Evolutionary conservation across 2,888 invertebrate genomes (phyloP).

Genomic region (Scaptodrosophila latifasciaeformis): DNA sequence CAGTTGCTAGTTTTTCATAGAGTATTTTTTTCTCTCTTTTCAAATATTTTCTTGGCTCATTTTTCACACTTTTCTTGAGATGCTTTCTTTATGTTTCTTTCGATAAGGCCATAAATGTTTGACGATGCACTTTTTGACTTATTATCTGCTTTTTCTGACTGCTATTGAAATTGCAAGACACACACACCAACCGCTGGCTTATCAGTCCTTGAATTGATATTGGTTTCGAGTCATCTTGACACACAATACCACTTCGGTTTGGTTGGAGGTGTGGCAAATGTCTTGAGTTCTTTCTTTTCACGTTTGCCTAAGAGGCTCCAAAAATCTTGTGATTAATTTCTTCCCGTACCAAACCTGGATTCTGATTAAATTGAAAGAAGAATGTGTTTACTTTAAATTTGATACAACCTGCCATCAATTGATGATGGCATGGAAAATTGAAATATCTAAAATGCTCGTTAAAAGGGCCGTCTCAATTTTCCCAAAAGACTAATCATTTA

Average conservation of each 20-base stretch:
- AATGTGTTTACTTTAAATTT: background rate
- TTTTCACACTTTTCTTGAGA: conserved; percentile 3
- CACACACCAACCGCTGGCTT: no score
- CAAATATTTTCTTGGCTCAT: background rate
- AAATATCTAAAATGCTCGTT: background rate
- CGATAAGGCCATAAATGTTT: background rate
- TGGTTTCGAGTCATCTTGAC: background rate
- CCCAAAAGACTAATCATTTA: conserved; percentile 3
- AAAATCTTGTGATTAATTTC: conserved; percentile 15
- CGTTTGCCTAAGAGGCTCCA: background rate
- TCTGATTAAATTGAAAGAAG: background rate
- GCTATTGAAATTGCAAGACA: no score
- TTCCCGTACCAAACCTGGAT: background rate
- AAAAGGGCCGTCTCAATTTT: background rate
- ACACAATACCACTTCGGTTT: no score
- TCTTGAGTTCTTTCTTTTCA: no score
- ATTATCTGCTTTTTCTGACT: conserved; percentile 9
- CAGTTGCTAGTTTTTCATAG: conserved; percentile 6
- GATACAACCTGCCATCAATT: conserved; percentile 1
- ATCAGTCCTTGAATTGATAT: background rate
- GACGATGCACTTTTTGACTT: conserved; percentile 11
- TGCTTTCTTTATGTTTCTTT: no score
- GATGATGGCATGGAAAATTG: background rate
- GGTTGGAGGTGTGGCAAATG: no score
- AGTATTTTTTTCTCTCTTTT: conserved; percentile 1